Conservation (phyloP, 2,888 invertebrate species). For the Perithous albicinctus region DNA sequence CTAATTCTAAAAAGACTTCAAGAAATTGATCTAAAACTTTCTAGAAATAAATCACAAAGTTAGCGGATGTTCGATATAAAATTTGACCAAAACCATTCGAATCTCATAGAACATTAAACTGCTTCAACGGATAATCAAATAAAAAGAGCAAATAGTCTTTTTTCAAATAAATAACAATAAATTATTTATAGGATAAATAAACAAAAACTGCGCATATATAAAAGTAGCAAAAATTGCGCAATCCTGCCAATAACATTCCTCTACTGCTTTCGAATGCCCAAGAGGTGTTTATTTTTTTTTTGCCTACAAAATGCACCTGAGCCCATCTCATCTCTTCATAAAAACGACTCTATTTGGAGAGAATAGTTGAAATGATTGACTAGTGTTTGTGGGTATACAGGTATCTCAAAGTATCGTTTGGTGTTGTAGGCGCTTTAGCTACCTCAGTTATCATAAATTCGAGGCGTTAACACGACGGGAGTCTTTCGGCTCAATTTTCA, state of each 20-base stretch:
- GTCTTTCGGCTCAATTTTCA: slow-evolving; percentile 49
- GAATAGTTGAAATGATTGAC: not conserved
- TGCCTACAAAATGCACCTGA: not conserved
- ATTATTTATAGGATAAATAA: too few species aligned
- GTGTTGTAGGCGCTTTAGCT: slow-evolving; percentile 7
- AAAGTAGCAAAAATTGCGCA: too few species aligned
- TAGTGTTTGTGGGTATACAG: not conserved
- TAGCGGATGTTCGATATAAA: too few species aligned
- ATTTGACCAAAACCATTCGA: too few species aligned
- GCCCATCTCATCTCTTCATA: not conserved
- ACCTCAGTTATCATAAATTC: slow-evolving; percentile 57
- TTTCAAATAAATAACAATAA: too few species aligned
- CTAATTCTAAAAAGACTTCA: too few species aligned
- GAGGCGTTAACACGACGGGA: slow-evolving; percentile 62
- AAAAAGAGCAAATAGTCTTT: too few species aligned
- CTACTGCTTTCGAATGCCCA: not conserved
- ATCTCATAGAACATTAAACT: too few species aligned
- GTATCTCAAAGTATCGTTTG: not conserved
- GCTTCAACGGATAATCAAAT: too few species aligned
- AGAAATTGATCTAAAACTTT: too few species aligned
- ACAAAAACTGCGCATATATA: too few species aligned
- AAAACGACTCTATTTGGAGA: not conserved
- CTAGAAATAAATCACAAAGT: too few species aligned
- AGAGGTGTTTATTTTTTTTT: not conserved
- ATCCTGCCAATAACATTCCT: not conserved